Conservation (phyloP, 1,140 invertebrate genomes). For the Drosophila sturtevanti region DNA sequence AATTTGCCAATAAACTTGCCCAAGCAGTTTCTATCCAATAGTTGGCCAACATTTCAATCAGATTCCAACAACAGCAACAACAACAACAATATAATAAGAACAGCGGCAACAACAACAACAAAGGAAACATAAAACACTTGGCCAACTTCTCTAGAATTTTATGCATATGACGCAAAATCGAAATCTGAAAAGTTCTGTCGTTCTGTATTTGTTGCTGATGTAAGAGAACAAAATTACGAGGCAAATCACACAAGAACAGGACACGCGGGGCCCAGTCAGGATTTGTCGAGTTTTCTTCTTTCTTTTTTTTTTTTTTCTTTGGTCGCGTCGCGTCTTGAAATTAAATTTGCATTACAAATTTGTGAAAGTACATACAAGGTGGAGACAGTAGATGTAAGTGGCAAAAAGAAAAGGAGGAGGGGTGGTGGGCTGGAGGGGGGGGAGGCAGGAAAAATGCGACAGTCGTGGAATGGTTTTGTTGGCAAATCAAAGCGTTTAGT, state of each 20-base stretch:
- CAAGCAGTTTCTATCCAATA: constrained; percentile 72
- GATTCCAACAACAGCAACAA: constrained; percentile 13
- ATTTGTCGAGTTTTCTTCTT: not conserved
- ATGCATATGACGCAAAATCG: constrained; percentile 72
- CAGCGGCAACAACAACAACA: not conserved
- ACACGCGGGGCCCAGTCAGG: constrained; percentile 12
- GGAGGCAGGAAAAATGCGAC: not conserved
- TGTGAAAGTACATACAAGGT: constrained; percentile 44
- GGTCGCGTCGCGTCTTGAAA: constrained; percentile 65
- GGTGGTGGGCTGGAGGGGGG: not conserved
- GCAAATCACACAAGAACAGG: constrained; percentile 56
- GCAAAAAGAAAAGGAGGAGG: not conserved
- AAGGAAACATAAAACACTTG: constrained; percentile 8
- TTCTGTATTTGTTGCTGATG: constrained; percentile 61
- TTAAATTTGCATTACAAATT: constrained; percentile 81
- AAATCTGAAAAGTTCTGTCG: constrained; percentile 55
- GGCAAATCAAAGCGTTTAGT: constrained; percentile 76
- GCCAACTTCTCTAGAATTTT: constrained; percentile 65
- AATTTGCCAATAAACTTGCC: constrained; percentile 79
- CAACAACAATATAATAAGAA: no score
- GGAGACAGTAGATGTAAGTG: no score
- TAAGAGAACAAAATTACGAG: constrained; percentile 77
- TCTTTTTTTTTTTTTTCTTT: not conserved
- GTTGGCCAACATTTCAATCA: constrained; percentile 80
- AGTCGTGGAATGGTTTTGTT: not conserved